Evolutionary conservation across 1,140 invertebrate species (phyloP), one percentile per base, ranked within the genome.

Genomic region (Trichoplusia ni): DNA sequence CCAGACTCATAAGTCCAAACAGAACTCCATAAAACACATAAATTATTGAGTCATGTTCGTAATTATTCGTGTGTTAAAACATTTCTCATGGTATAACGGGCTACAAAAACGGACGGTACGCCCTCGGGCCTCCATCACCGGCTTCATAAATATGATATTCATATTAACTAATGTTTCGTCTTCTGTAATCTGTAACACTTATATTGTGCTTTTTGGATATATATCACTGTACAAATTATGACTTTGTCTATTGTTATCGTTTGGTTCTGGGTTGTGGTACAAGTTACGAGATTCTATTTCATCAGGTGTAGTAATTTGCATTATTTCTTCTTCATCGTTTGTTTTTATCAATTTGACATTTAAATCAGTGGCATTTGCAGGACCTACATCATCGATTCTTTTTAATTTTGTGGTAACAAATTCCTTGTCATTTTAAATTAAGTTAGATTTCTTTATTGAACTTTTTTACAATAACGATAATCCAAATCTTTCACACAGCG

Each of bases 161-260:
- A 77, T 72, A 82, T 87, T 84, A 86, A 86, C 75, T 82, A 86
- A 87, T 86, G 79, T 81, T 81, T 61, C 74, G 70, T 69, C 74
- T 84, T 77, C 80, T 77, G 77, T 84, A 81, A 84, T 81, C 66
- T 71, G 61, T 75, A 78, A 73, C 72, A 81, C 73, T 79, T 79
- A 84, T 73, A 84, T 78, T 85, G 82, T 82, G 73, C 74, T 83
- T 71, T 80, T 64, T 69, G 77, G 76, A 81, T 82, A 85, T 88
- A 82, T 82, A 85, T 84, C 84, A 85, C 75, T 75, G 71, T 79
- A 83, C 85, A 86, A 84, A 88, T 86, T 86, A 84, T 76, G 69
- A 67, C 71, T 68, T 66, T 23, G 58, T 61, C 75, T 68, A 89
- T 89, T 89, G 86, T 89, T 84, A 73, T 70, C 67, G 73, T 72